Conservation (phyloP, 2,113 vertebrate species). For the Gadus chalcogrammus region DNA sequence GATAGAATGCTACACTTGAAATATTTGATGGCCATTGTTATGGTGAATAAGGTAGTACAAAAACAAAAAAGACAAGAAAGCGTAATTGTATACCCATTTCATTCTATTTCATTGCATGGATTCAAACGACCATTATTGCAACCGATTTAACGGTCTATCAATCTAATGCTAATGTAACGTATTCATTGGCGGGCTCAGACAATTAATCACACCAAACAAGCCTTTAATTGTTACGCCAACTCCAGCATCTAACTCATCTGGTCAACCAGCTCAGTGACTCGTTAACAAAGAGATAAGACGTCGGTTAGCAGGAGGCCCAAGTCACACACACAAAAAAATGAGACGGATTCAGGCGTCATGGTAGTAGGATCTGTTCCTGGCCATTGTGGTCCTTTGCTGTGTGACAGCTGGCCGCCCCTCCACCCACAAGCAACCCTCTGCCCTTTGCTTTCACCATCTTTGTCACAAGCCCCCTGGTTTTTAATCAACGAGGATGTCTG, state of each 20-base stretch:
- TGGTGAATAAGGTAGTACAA: too few species aligned
- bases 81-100: neutral
- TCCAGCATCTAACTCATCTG: constrained; percentile 39
- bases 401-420: constrained; percentile 62
- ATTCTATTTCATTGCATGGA: neutral
- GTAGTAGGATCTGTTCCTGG: constrained; percentile 41
- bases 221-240: constrained; percentile 42
- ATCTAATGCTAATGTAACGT: neutral
- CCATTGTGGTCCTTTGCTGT: constrained; percentile 53
- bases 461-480: constrained; percentile 47
- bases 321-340: constrained; percentile 39
- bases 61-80: neutral
- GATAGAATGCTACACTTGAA: too few species aligned
- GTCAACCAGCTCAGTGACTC: constrained; percentile 56
- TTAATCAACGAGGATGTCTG: constrained; percentile 63
- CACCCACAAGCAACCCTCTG: neutral
- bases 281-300: constrained; percentile 61
- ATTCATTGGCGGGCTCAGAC: constrained; percentile 14
- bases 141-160: constrained; percentile 5
- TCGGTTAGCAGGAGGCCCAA: constrained; percentile 60
- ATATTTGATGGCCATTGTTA: too few species aligned
- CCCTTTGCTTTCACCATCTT: constrained; percentile 53
- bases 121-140: neutral
- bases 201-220: constrained; percentile 32
- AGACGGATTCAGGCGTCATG: constrained; percentile 5